phyloP scores from a whole-genome alignment of 2,113 vertebrate genomes.

The Pituophis catenifer region DNA sequence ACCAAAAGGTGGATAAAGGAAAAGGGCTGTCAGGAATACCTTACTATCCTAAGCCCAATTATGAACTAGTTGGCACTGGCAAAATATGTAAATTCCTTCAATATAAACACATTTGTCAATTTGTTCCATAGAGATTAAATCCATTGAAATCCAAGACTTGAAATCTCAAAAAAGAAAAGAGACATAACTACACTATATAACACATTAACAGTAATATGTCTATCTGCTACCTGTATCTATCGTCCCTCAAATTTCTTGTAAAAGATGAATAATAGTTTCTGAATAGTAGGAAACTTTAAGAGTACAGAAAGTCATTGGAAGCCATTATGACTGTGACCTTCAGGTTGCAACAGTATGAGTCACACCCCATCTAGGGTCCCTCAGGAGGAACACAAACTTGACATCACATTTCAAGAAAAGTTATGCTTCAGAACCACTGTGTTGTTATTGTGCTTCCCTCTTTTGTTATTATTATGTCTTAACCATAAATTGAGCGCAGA shows the following conservation, averaged over 20 bases:
- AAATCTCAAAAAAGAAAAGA: neutral
- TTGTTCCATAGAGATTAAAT: neutral
- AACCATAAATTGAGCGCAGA: neutral
- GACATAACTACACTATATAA: neutral
- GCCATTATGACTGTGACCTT: neutral
- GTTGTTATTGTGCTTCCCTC: neutral
- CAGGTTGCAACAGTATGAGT: neutral
- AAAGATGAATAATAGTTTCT: neutral
- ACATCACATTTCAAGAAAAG: neutral
- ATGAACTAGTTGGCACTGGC: neutral
- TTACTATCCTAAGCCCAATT: neutral
- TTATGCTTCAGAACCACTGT: neutral
- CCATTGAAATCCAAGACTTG: neutral
- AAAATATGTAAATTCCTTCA: neutral
- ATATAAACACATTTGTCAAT: neutral
- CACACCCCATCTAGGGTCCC: neutral
- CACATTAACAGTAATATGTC: neutral
- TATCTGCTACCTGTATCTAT: neutral
- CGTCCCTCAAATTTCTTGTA: neutral
- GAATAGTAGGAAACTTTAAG: neutral
- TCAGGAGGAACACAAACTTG: neutral
- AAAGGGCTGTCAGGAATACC: neutral
- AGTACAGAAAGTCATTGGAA: neutral
- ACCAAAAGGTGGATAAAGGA: neutral
- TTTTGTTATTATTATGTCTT: slow-evolving; percentile 8